A percentile compares a stretch with the other conserved stretches of the same genome.
phyloP scores from a whole-genome alignment of 2,113 vertebrate genomes.

The Poecilia latipinna region DNA sequence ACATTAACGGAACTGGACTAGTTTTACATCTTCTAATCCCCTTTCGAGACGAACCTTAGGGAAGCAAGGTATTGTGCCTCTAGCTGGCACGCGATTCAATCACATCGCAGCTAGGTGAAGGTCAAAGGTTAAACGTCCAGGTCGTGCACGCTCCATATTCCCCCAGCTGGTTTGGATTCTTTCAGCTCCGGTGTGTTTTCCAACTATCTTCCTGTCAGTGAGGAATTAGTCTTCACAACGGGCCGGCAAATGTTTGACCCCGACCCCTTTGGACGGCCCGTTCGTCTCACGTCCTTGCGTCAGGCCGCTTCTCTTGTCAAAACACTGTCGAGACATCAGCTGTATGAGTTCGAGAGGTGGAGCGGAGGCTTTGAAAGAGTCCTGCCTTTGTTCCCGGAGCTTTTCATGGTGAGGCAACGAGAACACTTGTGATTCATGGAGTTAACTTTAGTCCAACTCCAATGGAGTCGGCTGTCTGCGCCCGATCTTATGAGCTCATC shows the following conservation, averaged over 20 bases:
- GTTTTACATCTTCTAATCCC: constrained; percentile 19
- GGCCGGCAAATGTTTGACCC: constrained; percentile 62
- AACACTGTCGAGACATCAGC: constrained; percentile 19
- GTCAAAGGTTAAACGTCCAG: constrained; percentile 60
- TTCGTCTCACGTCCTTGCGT: constrained; percentile 41
- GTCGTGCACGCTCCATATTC: constrained; percentile 42
- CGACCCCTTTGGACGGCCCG: constrained; percentile 7
- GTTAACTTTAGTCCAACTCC: constrained; percentile 48
- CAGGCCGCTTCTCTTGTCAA: constrained; percentile 47
- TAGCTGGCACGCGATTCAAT: constrained; percentile 29
- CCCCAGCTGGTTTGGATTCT: constrained; percentile 59
- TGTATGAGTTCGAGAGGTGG: constrained; percentile 12
- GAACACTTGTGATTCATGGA: constrained; percentile 64
- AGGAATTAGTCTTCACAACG: constrained; percentile 55
- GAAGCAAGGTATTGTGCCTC: constrained; percentile 18
- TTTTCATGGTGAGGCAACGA: constrained; percentile 57
- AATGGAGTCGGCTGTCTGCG: constrained; percentile 49
- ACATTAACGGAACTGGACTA: constrained; percentile 47
- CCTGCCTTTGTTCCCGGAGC: constrained; percentile 49
- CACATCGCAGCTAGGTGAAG: constrained; percentile 14
- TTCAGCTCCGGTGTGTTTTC: constrained; percentile 53
- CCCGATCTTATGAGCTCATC: constrained; percentile 67
- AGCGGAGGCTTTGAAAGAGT: constrained; percentile 10
- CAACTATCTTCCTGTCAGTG: constrained; percentile 56
- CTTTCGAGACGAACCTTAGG: constrained; percentile 21